Base-by-base conservation (phyloP, 2,888 invertebrate species). In the Horisme vitalbata region DNA sequence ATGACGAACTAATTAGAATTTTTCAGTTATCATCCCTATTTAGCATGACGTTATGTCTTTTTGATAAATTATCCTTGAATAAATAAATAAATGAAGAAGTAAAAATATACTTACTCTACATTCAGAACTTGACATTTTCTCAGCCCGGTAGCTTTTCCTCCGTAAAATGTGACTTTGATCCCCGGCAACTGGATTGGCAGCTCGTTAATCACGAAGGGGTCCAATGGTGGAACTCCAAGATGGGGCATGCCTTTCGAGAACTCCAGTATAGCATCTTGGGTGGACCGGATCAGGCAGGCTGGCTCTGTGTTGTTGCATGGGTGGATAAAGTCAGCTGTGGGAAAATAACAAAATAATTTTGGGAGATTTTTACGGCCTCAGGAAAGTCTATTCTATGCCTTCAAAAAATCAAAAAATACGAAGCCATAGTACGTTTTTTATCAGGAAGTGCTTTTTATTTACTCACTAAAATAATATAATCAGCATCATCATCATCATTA, bases 151-250 rank as follows among this genome's bases (percentile, higher is more conserved):
- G 77, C 87, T 44, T 82, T 88, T 7, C 88, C 88, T 13, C 75
- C 79, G 23, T 81, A 67, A 45, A 89, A 88, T 1, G 88, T 88
- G 18, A 89, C 88, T 47, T 84, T 88, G 50, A 89, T 85, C 2
- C 89, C 88, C 0, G 89, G 88, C 24, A 89, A 66, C 52, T 88
- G 88, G 38, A 89, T 88, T 1, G 88, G 87, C 21, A 88, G 62
- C 55, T 86, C 79, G 0, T 87, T 83, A 34, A 88, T 87, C 26
- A 83, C 34, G 48, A 88, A 89, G 0, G 88, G 89, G 41, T 89
- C 89, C 36, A 89, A 52, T 0, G 86, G 57, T 4, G 88, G 87
- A 3, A 89, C 88, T 18, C 79, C 83, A 0, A 88, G 71, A 0
- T 78, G 27, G 0, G 87, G 89, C 11, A 89, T 39, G 23, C 89